Evolutionary conservation across 2,888 invertebrate species (phyloP).

Genomic region (Marasmarcha lunaedactyla): DNA sequence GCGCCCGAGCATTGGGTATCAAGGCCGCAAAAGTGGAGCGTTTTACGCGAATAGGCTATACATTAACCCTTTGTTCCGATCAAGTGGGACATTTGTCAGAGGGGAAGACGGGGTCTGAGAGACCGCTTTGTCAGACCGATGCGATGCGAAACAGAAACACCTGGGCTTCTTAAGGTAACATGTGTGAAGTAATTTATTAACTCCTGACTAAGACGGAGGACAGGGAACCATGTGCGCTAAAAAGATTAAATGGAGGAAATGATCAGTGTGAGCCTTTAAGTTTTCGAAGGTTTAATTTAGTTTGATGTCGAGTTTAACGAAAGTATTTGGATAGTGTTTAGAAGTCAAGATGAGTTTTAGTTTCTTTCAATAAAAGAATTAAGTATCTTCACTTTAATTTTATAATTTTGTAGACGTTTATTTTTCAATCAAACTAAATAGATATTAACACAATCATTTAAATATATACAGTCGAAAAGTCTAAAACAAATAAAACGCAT

Average conservation of each 20-base stretch:
- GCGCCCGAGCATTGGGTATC: not conserved
- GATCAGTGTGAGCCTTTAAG: no score
- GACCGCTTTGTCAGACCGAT: conserved; percentile 36
- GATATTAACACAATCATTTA: no score
- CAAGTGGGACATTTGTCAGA: conserved; percentile 20
- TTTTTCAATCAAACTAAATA: no score
- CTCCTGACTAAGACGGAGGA: conserved; percentile 16
- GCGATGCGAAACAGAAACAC: conserved; percentile 35
- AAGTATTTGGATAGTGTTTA: no score
- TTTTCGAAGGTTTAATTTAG: no score
- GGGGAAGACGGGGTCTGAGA: conserved; percentile 3
- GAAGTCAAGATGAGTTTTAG: no score
- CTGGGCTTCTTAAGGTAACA: conserved; percentile 33
- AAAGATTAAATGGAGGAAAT: not conserved
- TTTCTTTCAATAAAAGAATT: no score
- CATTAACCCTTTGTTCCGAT: conserved; percentile 17
- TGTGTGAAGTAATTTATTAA: conserved; percentile 38
- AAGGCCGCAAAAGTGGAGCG: conserved; percentile 1
- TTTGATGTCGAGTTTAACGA: no score
- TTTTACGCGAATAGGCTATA: conserved; percentile 1
- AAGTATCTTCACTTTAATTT: no score
- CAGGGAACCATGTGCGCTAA: not conserved
- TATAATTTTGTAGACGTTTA: no score
- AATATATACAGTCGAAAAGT: no score
- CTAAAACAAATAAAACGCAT: no score